These are phyloP conservation scores for Oscheius onirici DNA, from an alignment of 2,888 invertebrate species.

Conservation along the genomic window DNA sequence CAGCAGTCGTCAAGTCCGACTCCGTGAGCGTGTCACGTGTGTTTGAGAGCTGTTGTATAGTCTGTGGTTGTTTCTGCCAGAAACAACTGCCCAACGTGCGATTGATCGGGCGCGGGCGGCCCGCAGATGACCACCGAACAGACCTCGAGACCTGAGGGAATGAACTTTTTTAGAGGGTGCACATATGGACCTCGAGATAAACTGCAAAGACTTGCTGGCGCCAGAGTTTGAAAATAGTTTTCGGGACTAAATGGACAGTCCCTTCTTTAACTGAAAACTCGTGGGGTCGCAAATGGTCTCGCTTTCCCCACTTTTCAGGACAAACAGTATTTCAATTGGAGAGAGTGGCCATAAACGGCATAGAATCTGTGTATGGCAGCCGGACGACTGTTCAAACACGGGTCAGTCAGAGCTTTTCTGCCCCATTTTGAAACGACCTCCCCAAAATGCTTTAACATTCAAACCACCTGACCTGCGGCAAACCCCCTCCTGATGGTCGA, in stretches of 20 bases:
- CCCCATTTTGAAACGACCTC: slow-evolving; percentile 7
- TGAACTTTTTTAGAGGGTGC: slow-evolving; percentile 15
- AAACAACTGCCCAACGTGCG: slow-evolving; percentile 32
- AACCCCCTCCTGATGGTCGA: too few species aligned
- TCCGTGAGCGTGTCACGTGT: slow-evolving; percentile 28
- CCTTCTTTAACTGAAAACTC: too few species aligned
- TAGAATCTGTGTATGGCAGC: slow-evolving; percentile 27
- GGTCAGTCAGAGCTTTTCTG: slow-evolving; percentile 19
- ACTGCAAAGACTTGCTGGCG: background rate
- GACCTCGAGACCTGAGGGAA: slow-evolving; percentile 24
- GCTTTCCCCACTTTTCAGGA: slow-evolving; percentile 6
- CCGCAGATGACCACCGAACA: slow-evolving; percentile 29
- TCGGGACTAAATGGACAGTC: too few species aligned
- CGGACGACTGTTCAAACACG: slow-evolving; percentile 32
- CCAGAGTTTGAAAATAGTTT: too few species aligned
- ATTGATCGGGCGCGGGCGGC: slow-evolving; percentile 30
- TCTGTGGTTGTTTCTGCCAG: slow-evolving; percentile 34
- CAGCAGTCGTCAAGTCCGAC: background rate
- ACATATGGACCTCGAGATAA: background rate
- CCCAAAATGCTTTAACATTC: background rate
- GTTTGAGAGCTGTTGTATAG: slow-evolving; percentile 30
- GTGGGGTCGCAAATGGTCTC: background rate
- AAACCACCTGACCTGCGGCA: background rate
- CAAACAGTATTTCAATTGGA: slow-evolving; percentile 26
- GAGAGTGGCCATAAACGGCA: slow-evolving; percentile 28